Conservation (phyloP, 2,888 invertebrate genomes). For the Lobophora halterata region DNA sequence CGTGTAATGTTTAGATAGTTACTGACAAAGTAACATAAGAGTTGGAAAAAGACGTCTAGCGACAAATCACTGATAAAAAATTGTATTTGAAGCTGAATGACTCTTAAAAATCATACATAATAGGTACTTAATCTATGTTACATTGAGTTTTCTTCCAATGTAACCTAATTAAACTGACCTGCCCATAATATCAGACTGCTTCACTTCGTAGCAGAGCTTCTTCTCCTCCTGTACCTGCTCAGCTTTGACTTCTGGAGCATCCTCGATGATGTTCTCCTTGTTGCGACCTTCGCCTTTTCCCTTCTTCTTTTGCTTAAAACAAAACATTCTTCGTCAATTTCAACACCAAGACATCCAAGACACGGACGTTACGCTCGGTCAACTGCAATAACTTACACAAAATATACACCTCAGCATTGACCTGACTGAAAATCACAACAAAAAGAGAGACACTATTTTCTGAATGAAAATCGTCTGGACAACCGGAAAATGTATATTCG, state of each 20-base stretch:
- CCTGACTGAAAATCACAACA: conserved; percentile 15
- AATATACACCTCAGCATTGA: conserved; percentile 59
- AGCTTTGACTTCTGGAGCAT: conserved; percentile 36
- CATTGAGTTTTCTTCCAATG: not conserved
- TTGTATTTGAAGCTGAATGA: no score
- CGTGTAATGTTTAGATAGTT: no score
- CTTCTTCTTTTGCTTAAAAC: conserved; percentile 68
- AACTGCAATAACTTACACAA: no score
- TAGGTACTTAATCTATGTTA: no score
- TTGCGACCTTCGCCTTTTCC: conserved; percentile 54
- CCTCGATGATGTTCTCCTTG: conserved; percentile 63
- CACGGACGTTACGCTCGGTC: no score
- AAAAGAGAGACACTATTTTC: conserved; percentile 39
- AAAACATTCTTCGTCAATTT: conserved; percentile 30
- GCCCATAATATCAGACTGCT: conserved; percentile 82
- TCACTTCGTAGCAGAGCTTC: conserved; percentile 77
- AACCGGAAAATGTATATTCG: conserved; percentile 43
- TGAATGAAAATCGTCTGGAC: conserved; percentile 46
- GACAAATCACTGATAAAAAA: no score
- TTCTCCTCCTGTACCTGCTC: conserved; percentile 81
- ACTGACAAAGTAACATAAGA: no score
- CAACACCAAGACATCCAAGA: conserved; percentile 15
- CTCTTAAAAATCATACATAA: no score
- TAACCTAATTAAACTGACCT: conserved; percentile 58
- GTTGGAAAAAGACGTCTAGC: no score